Evolutionary conservation across 1,140 invertebrate genomes (phyloP), one percentile per base, ranked within the genome.

Genomic region (Eumeta japonica): DNA sequence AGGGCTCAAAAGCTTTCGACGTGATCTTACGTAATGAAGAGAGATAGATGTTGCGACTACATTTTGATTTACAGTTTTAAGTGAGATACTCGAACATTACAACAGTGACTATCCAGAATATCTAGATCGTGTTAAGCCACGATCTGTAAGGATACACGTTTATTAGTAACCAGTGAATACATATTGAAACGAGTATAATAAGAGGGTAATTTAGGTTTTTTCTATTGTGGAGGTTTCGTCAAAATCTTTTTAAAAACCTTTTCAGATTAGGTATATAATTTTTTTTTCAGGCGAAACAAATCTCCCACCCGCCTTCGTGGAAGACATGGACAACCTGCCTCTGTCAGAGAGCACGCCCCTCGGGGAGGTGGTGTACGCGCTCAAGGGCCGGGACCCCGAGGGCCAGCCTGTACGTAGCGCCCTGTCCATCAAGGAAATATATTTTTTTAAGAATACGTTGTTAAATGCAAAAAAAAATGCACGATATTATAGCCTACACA

Each of bases 321-420:
- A 82, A 41, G 85, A 87, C 46, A 83, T 88, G 74, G 83, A 86
- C 63, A 86, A 86, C 43, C 73, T 87, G 46, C 80, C 87, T 1
- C 63, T 94, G 3, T 80, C 81, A 3, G 90, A 94, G 75, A 84
- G 82, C 51, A 89, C 84, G 10, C 81, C 86, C 2, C 83, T 91
- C 10, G 90, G 89, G 1, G 77, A 81, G 1, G 71, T 85, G 1
- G 83, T 94, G 15, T 91, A 87, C 62, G 84, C 75, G 10, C 70
- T 94, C 28, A 81, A 87, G 55, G 91, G 87, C 7, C 76, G 78
- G 10, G 90, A 93, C 77, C 90, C 90, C 2, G 89, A 92, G 62
- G 84, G 61, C 0, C 39, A 60, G 13, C 60, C 60, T 24, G 74
- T 76, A 35, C 62, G 60, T 48, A 33, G 16, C 24, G 3, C n/a